Evolutionary conservation across 2,113 vertebrate species (phyloP).

Genomic region (Acrocephalus arundinaceus): DNA sequence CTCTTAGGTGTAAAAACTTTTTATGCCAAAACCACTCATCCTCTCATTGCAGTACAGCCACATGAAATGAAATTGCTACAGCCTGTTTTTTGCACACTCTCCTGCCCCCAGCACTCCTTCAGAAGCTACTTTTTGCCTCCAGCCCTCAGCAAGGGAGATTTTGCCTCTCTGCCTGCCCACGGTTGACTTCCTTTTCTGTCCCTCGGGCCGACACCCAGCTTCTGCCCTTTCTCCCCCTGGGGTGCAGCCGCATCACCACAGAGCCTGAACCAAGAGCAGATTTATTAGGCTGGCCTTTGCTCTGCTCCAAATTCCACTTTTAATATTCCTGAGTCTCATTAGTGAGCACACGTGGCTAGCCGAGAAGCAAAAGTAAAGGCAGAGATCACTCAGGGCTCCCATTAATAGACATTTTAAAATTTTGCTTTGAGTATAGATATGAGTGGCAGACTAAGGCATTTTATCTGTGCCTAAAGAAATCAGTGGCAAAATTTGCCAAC

Average conservation of each 20-base stretch:
- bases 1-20: background rate
- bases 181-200: background rate
- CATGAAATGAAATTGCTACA: background rate
- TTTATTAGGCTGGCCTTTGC: constrained; percentile 25
- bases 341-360: background rate
- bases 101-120: background rate
- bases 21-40: background rate
- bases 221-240: background rate
- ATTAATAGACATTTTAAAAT: background rate
- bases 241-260: background rate
- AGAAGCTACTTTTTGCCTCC: background rate
- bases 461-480: constrained; percentile 36
- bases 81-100: background rate
- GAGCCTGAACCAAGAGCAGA: background rate
- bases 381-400: background rate
- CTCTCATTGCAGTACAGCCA: background rate
- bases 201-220: background rate
- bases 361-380: background rate
- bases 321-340: background rate
- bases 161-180: background rate
- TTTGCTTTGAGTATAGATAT: background rate
- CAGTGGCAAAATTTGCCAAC: background rate
- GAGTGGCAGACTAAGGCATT: constrained; percentile 1
- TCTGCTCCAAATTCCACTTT: background rate
- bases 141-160: background rate